Evolutionary conservation across 2,113 vertebrate species (phyloP), one percentile per base, ranked within the genome.

Genomic region (Rynchops niger): DNA sequence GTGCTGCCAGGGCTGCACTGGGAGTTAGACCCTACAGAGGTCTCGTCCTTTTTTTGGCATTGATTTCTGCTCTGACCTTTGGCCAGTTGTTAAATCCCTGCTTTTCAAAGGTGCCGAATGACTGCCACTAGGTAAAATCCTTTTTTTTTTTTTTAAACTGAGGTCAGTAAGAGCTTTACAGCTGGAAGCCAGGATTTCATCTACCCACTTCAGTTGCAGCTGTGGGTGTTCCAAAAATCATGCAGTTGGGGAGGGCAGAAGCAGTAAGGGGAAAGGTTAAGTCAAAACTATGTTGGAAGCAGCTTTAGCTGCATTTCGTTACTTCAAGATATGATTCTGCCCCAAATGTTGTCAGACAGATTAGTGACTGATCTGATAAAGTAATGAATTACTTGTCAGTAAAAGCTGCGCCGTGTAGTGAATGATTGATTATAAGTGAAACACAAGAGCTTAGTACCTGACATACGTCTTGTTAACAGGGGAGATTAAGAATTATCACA

Each of bases 31-130:
- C 50, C 69, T 67, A 25, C 12, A 66, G 76, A 73, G 30, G 25
- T 85, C 81, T 84, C 58, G 47, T 59, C 55, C 59, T 61, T 90
- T 49, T 47, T 70, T 40, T 88, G 50, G 40, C 65, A 91, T 62
- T 86, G 81, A 90, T 95, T 96, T 84, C 79, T 76, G 58, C 45
- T 80, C 52, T 94, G 84, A 95, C 91, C 79, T 96, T 96, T 84
- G 72, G n/a, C 21, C 63, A 72, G 36, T 40, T 91, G 55, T 90
- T 92, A 94, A 95, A 86, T 74, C 76, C 25, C 40, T 36, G 18
- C 36, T 76, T 95, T 95, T 95, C 69, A 90, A 91, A 93, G 72
- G 87, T 70, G 45, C n/a, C 70, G 61, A 93, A 82, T 2, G 50
- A 85, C 55, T 91, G 83, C 82, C 71, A 70, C 50, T 53, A 71